Base-by-base conservation (phyloP, 2,888 invertebrate genomes). In the Hypena proboscidalis region DNA sequence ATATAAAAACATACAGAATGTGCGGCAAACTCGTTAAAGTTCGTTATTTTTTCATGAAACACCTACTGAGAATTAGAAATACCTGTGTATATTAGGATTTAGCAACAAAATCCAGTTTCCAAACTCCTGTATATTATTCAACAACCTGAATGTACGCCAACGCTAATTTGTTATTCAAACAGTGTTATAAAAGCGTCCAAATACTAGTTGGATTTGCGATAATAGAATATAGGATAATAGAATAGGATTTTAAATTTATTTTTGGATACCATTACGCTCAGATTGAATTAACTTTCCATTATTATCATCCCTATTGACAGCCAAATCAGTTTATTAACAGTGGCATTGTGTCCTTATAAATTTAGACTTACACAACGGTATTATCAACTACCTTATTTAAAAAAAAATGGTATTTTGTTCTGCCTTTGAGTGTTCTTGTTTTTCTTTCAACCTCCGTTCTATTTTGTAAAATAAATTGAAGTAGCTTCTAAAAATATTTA, bases 51-150 rank as follows among this genome's bases (percentile, higher is more conserved):
- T 14, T 10, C 4, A 21, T 6, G 20, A 17, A 30, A 30, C 15
- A 19, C 25, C 13, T 14, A 6, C 11, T 10, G 4, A 21, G 7
- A 13, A 22, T 15, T 9, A n/a, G n/a, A 3, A n/a, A 4, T 14
- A 23, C 17, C 23, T 17, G 27, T 8, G 2, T 14, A 34, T 26
- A 30, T 14, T 21, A 35, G 33, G 17, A 22, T 22, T 14, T 9
- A 13, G 11, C 6, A 15, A 10, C 11, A 17, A 34, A 19, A 27
- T 27, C 34, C n/a, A 21, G 21, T 13, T 31, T 13, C 3, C 15
- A 17, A 22, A 22, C 19, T 39, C 23, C 11, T 23, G 20, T 46
- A 30, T 25, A 57, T 59, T 43, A 55, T 59, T 45, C 19, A 45
- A 10, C 7, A 40, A 23, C 27, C 15, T 9, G 30, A 37, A 46